These are phyloP conservation scores for Rhinichthys osculus DNA, from an alignment of 2,797 vertebrate genomes.

Conservation along the genomic window DNA sequence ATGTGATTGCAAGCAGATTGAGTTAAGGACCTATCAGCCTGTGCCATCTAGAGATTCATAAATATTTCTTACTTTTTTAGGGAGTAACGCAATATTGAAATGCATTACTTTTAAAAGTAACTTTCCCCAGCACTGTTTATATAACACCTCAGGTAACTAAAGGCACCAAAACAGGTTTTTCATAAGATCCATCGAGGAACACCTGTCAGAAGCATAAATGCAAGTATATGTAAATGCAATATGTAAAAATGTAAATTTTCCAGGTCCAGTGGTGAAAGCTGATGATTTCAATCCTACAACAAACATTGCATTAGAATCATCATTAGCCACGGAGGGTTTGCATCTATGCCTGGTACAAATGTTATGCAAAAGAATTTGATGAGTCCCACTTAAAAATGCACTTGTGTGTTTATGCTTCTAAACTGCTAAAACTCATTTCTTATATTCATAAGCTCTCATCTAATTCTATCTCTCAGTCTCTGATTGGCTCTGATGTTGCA, in stretches of 20 bases:
- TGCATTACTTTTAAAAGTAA: too few species aligned
- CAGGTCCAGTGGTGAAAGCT: constrained; percentile 9
- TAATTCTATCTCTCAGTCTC: constrained; percentile 3
- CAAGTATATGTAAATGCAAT: neutral
- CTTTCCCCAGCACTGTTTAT: too few species aligned
- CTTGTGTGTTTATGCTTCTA: constrained; percentile 37
- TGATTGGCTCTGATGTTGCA: constrained; percentile 35
- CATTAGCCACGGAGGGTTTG: constrained; percentile 13
- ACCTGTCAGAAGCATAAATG: constrained; percentile 4
- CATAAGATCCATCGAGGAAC: neutral
- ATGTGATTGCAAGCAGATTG: too few species aligned
- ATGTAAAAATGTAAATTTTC: neutral
- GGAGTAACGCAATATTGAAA: too few species aligned
- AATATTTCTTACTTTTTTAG: too few species aligned
- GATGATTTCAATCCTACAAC: constrained; percentile 28
- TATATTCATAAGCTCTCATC: constrained; percentile 32
- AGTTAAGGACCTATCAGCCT: too few species aligned
- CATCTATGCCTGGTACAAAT: neutral
- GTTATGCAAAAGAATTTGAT: constrained; percentile 35
- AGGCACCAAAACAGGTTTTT: neutral
- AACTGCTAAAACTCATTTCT: constrained; percentile 30
- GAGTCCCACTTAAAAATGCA: constrained; percentile 38
- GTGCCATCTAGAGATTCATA: too few species aligned
- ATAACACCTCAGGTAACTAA: neutral
- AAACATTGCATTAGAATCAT: constrained; percentile 40